Base-by-base conservation (phyloP, 2,888 invertebrate species). In the Tholera decimalis region DNA sequence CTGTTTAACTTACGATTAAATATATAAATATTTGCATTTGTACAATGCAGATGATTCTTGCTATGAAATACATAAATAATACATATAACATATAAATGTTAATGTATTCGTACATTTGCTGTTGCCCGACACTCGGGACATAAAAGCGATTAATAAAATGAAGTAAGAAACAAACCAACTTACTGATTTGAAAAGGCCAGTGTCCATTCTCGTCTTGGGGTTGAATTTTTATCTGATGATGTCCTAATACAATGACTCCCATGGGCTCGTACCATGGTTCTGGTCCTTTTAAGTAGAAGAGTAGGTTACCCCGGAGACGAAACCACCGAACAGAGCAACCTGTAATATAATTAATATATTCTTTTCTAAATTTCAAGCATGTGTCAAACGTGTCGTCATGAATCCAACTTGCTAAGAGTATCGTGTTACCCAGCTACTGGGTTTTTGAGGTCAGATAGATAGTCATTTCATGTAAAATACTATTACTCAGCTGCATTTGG, bases 271-370 rank as follows among this genome's bases (percentile, higher is more conserved):
- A 98, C 96, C 97, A 98, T 83, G 98, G 97, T 90, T 99, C 98
- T 80, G 97, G 97, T 50, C 98, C 98, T 92, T 98, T 98, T 88
- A 99, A 97, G 92, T 99, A 99, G 94, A 99, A 99, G 66, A 99
- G 95, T 18, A 99, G 96, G 93, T 99, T 99, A 67, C 99, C 99
- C 82, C 98, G 96, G 41, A 99, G 96, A 74, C 98, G 97, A 92
- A 98, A 99, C 98, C 98, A 99, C 65, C 93, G 79, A 11, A 89
- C 84, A 4, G 91, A 87, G 72, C 87, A 90, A 44, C 93, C 94
- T 95, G 80, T 37, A 83, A 87, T 44, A 77, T 67, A 62, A 64
- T 53, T 22, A 28, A 43, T 2, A 26, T 22, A 68, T 24, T n/a
- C n/a, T 26, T 18, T 26, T 53, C 11, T 22, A 5, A 11, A 11